Conservation (phyloP, 2,888 invertebrate species). For the Neria commutata region DNA sequence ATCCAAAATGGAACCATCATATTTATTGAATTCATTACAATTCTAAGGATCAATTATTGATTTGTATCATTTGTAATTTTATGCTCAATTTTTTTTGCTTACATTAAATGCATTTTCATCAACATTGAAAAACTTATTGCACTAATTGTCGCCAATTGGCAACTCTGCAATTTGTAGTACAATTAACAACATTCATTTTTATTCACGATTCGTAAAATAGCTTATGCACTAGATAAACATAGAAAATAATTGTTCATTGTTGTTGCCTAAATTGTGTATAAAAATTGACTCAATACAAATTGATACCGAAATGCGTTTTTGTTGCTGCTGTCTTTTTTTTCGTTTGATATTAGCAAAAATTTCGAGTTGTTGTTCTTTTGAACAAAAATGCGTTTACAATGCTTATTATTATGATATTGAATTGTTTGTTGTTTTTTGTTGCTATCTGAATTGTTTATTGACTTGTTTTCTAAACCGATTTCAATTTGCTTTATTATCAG, state of each 20-base stretch:
- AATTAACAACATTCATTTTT: background rate
- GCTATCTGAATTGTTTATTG: background rate
- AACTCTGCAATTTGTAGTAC: background rate
- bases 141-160: no score
- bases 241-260: no score
- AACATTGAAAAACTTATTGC: no score
- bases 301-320: background rate
- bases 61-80: background rate
- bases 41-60: background rate
- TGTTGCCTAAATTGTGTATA: background rate
- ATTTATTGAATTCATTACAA: conserved; percentile 8
- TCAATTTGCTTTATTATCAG: background rate
- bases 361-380: background rate
- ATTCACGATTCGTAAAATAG: background rate
- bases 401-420: background rate
- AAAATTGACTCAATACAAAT: background rate
- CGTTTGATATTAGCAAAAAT: background rate
- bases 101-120: background rate
- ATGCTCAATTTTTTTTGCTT: background rate
- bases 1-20: conserved; percentile 17
- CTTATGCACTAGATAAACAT: no score
- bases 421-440: no score
- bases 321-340: background rate
- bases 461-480: background rate
- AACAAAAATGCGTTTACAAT: background rate